Base-by-base conservation (phyloP, 2,113 vertebrate genomes). In the Alligator sinensis region DNA sequence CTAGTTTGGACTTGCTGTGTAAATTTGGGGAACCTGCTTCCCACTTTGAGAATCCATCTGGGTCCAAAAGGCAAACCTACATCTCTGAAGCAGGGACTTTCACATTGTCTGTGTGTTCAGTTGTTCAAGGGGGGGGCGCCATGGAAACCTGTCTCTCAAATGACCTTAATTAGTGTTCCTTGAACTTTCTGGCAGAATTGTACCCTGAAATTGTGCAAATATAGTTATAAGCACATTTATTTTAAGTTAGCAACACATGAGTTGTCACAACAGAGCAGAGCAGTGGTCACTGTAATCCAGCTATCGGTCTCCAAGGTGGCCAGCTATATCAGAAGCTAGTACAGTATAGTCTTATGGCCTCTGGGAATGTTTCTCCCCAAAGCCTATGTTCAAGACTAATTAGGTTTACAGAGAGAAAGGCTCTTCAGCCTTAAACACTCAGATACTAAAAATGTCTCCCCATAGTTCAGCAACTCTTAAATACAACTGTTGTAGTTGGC, bases 161-260 rank as follows among this genome's bases (percentile, higher is more conserved):
- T 14, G 74, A 54, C 17, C 63, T 79, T n/a, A 1, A 9, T 62
- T 21, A 0, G 47, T 70, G 57, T 77, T 59, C 74, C 60, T 62
- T 11, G 25, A 70, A 7, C 9, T 34, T 22, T 10, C 68, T 22
- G 30, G 68, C 68, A 34, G 38, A 38, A 38, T 38, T 4, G 3
- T 5, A 15, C 77, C 60, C 2, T 0, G 2, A 38, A 30, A 28
- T 14, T 4, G 2, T 2, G 24, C 47, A 6, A 6, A 1, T 4
- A 58, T 64, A 70, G 21, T 19, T 70, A 30, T 30, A 34, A 6
- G 30, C 30, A 70, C n/a, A 19, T 19, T 22, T 21, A 11, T 30
- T 70, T 19, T 5, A 34, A 21, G 30, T 34, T 30, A 30, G n/a
- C 18, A 70, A 34, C 30, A 34, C 30, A 38, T 10, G 60, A 30